phyloP scores from a whole-genome alignment of 2,888 invertebrate genomes.

The Orgyia antiqua region DNA sequence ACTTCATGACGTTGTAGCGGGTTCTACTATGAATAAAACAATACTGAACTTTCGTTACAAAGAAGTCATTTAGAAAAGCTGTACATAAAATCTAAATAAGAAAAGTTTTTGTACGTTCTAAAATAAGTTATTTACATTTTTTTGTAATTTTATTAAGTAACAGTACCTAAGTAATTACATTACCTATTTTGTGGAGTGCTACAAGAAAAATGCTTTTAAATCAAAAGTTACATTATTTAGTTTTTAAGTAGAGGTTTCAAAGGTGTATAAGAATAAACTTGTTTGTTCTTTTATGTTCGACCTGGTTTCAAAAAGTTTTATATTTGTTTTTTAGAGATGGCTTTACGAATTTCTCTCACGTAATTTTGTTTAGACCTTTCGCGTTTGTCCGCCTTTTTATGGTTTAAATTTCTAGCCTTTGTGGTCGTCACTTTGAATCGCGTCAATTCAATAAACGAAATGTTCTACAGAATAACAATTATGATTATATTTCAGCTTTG shows the following conservation, averaged over 20 bases:
- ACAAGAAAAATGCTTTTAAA: constrained; percentile 10
- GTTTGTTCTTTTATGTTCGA: constrained; percentile 14
- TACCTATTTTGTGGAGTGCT: constrained; percentile 9
- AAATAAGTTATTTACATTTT: constrained; percentile 38
- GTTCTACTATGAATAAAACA: no score
- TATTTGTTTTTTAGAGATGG: constrained; percentile 16
- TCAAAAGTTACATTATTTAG: constrained; percentile 12
- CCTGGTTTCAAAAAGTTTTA: constrained; percentile 20
- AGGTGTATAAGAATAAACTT: constrained; percentile 14
- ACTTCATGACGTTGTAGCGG: no score
- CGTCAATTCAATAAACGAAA: constrained; percentile 30
- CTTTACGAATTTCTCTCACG: constrained; percentile 21
- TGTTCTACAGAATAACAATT: constrained; percentile 26
- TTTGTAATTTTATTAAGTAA: constrained; percentile 28
- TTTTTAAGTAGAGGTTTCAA: constrained; percentile 8
- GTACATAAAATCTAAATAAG: constrained; percentile 54
- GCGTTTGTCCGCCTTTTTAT: constrained; percentile 25
- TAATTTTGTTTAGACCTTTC: constrained; percentile 25
- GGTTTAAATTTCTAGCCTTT: constrained; percentile 19
- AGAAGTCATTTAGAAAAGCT: no score
- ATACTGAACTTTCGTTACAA: no score
- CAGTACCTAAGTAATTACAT: constrained; percentile 17
- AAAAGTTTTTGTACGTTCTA: constrained; percentile 41
- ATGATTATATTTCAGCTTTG: constrained; percentile 21
- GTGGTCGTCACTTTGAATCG: constrained; percentile 19